phyloP scores from a whole-genome alignment of 2,888 invertebrate genomes.

The Stenoptilia bipunctidactyla region DNA sequence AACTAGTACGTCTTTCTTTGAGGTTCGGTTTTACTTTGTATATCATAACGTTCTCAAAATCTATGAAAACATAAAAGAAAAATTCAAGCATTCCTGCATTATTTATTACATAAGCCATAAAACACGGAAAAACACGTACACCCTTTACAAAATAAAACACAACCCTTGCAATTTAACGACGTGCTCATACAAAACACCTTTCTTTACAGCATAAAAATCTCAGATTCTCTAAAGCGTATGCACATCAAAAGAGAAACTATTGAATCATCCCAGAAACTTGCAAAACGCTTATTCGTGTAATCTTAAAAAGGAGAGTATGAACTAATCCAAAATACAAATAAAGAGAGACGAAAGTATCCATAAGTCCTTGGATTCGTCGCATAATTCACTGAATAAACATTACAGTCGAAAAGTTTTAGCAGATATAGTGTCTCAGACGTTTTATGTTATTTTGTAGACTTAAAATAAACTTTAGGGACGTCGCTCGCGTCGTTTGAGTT shows the following conservation, averaged over 20 bases:
- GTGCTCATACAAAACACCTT: too few species aligned
- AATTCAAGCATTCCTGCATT: too few species aligned
- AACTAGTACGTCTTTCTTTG: neutral
- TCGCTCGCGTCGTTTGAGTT: constrained; percentile 63
- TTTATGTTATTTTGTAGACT: constrained; percentile 35
- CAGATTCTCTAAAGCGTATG: neutral
- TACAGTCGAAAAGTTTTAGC: constrained; percentile 18
- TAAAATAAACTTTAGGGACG: constrained; percentile 45
- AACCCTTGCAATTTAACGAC: too few species aligned
- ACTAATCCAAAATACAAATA: constrained; percentile 47
- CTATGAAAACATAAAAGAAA: too few species aligned
- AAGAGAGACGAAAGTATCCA: constrained; percentile 29
- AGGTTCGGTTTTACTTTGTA: neutral
- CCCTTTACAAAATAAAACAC: too few species aligned
- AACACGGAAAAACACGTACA: too few species aligned
- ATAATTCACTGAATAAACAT: constrained; percentile 36
- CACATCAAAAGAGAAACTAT: neutral
- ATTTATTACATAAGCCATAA: too few species aligned
- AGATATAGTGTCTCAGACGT: constrained; percentile 25
- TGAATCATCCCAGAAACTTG: neutral
- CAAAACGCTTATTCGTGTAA: neutral
- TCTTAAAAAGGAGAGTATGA: constrained; percentile 6
- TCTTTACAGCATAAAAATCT: too few species aligned
- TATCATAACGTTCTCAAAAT: too few species aligned
- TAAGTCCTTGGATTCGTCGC: constrained; percentile 26